phyloP scores from a whole-genome alignment of 1,140 invertebrate species.

The Microvelia longipes region DNA sequence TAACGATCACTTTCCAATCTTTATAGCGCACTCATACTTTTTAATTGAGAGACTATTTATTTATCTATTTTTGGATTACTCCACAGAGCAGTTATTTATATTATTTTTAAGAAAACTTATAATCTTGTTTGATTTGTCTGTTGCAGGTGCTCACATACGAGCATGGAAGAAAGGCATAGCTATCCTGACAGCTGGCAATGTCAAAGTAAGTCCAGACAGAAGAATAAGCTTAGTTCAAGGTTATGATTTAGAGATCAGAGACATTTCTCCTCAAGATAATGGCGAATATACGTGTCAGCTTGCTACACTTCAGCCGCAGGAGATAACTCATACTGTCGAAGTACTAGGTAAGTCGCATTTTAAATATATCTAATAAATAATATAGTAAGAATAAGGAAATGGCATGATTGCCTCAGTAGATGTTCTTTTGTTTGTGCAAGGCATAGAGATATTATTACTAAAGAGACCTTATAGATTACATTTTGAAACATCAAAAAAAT shows the following conservation, averaged over 20 bases:
- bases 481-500: no score
- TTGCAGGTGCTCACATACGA: slow-evolving; percentile 32
- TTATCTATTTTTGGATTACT: no score
- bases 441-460: no score
- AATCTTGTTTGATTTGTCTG: not conserved
- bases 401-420: no score
- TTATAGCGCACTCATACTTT: no score
- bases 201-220: slow-evolving; percentile 37
- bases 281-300: slow-evolving; percentile 39
- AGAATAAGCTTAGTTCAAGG: slow-evolving; percentile 35
- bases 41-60: no score
- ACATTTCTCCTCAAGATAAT: slow-evolving; percentile 35
- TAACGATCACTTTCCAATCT: no score
- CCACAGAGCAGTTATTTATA: no score
- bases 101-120: no score
- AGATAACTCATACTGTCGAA: slow-evolving; percentile 40
- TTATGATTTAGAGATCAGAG: slow-evolving; percentile 36
- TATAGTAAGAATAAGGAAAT: no score
- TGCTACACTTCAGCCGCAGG: slow-evolving; percentile 34
- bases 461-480: no score
- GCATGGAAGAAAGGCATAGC: slow-evolving; percentile 39
- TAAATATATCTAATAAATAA: not conserved
- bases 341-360: slow-evolving; percentile 36
- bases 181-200: slow-evolving; percentile 35
- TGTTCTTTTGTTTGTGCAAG: no score